Evolutionary conservation across 2,113 vertebrate species (phyloP), one percentile per base, ranked within the genome.

Genomic region (Sialia sialis): DNA sequence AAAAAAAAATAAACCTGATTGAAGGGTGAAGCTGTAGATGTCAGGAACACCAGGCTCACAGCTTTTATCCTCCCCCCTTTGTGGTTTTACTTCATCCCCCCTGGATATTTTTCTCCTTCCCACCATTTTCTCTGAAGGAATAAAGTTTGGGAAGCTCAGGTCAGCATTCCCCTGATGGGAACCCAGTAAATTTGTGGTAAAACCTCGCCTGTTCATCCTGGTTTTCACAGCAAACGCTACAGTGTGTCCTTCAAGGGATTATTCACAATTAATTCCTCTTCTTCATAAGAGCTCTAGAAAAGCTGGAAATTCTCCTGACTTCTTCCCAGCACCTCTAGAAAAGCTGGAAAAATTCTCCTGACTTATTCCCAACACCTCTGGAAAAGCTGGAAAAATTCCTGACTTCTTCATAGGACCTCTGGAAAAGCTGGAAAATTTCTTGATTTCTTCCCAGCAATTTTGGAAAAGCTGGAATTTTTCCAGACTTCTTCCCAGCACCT

Each of bases 231-330:
- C 66, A 32, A 44, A 52, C 39, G 15, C 4, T 1, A 41, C 9
- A 1, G 25, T 0, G 1, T 5, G 25, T 23, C 54, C 72, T 36
- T 44, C 23, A 2, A 30, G 63, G 78, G 67, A 49, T 72, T 62
- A 83, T 38, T 89, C 91, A 63, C 9, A 36, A 69, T 55, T 62
- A 82, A 76, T 72, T 85, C 68, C 95, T 84, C 75, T n/a, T n/a
- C n/a, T n/a, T n/a, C n/a, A n/a, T n/a, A n/a, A n/a, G n/a, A n/a
- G n/a, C n/a, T n/a, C n/a, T n/a, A n/a, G n/a, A n/a, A n/a, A n/a
- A n/a, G n/a, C n/a, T n/a, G n/a, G n/a, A n/a, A n/a, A n/a, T n/a
- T n/a, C n/a, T n/a, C n/a, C n/a, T n/a, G n/a, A n/a, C n/a, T n/a
- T n/a, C n/a, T n/a, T n/a, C n/a, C n/a, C n/a, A n/a, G n/a, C n/a